These are phyloP conservation scores for Porites australiensis DNA, from an alignment of 64 coral and sea anemone species.

Conservation along the genomic window DNA sequence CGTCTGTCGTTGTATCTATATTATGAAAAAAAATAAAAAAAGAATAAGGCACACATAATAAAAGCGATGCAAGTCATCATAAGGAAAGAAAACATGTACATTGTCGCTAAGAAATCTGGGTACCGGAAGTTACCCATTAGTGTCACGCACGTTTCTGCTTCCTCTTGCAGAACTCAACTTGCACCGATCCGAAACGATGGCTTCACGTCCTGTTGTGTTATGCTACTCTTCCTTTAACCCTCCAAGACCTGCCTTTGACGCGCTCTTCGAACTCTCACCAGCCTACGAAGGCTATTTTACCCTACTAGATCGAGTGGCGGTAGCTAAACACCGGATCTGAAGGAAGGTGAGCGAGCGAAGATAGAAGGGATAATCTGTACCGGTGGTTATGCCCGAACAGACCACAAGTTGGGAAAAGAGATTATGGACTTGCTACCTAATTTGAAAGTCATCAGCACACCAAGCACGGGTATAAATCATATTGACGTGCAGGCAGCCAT, in stretches of 20 bases:
- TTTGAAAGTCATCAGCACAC: slow-evolving; percentile 59
- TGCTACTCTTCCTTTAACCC: neutral
- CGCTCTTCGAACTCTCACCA: neutral
- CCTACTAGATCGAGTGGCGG: neutral
- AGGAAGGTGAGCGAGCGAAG: neutral
- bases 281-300: neutral
- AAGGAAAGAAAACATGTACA: too few relatives aligned
- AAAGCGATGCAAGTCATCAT: too few relatives aligned
- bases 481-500: slow-evolving; percentile 69
- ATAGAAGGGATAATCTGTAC: neutral
- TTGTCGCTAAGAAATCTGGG: too few relatives aligned
- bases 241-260: neutral
- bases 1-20: too few relatives aligned
- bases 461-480: slow-evolving; percentile 56
- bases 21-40: too few relatives aligned
- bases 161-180: neutral
- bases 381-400: neutral
- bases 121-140: too few relatives aligned
- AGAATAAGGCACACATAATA: too few relatives aligned
- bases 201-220: neutral
- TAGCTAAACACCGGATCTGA: neutral
- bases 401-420: slow-evolving; percentile 3
- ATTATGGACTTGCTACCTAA: slow-evolving; percentile 62
- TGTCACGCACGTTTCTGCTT: too few relatives aligned
- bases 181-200: neutral